Evolutionary conservation across 2,113 vertebrate species (phyloP).

Genomic region (Scartelaos histophorus): DNA sequence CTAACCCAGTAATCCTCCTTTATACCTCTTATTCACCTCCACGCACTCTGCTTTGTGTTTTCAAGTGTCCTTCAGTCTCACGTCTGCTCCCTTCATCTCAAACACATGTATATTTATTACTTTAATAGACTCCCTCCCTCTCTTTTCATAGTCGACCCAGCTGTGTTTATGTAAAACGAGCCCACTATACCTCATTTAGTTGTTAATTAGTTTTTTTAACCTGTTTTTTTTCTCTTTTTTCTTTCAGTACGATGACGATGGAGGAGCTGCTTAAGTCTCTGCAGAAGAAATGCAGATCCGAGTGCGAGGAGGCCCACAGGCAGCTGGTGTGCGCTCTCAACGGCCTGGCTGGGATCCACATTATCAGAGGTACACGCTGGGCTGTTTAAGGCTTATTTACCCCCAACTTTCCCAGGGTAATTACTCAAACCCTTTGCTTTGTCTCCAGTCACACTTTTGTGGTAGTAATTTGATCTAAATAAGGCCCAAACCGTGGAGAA

Average conservation of each 20-base stretch:
- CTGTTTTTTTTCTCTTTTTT: background rate
- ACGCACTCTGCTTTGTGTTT: conserved; percentile 3
- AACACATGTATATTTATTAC: conserved; percentile 8
- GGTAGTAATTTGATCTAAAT: background rate
- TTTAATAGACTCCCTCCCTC: conserved; percentile 6
- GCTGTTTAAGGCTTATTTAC: background rate
- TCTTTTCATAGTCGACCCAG: background rate
- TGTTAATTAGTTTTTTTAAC: conserved; percentile 20
- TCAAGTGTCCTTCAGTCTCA: conserved; percentile 2
- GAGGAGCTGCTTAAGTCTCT: conserved; percentile 93
- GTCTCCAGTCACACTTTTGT: conserved; percentile 34
- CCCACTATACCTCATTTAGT: conserved; percentile 29
- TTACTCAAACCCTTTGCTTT: conserved; percentile 38
- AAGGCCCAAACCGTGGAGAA: background rate
- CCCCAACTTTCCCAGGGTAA: conserved; percentile 65
- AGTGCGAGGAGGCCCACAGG: conserved; percentile 96
- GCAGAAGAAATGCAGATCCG: conserved; percentile 96
- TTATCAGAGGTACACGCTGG: conserved; percentile 89
- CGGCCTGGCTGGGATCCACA: conserved; percentile 96
- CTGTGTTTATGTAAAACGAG: conserved; percentile 52
- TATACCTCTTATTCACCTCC: background rate
- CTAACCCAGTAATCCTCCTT: background rate
- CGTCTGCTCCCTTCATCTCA: conserved; percentile 43
- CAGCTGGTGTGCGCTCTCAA: conserved; percentile 97
- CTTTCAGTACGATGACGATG: conserved; percentile 95